Base-by-base conservation (phyloP, 1,140 invertebrate species). In the Cephus cinctus region DNA sequence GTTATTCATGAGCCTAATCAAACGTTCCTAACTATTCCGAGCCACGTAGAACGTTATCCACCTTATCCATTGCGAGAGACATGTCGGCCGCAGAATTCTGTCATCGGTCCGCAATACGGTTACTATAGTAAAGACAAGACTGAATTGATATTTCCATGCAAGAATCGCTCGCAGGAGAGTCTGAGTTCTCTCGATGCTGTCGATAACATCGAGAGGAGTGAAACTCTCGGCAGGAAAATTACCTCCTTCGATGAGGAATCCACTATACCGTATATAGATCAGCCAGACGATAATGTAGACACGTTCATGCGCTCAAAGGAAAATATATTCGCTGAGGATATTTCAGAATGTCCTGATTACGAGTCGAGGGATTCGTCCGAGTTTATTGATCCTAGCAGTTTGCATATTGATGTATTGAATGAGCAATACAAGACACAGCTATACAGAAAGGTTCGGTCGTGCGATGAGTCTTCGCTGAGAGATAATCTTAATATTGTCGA, bases 211-310 rank as follows among this genome's bases (percentile, higher is more conserved):
- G 6, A n/a, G 2, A 36, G 19, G 15, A 16, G 4, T 36, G 44
- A 52, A n/a, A 25, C 15, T 1, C 19, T 61, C 5, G 47, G 56
- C 0, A 50, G 56, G 8, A 55, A 8, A 32, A 56, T 11, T 46
- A 52, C 20, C 52, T 46, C n/a, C 38, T 56, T 46, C 42, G 56
- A 47, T 8, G 52, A 51, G 27, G 62, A 62, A 14, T 12, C 47
- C 47, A 6, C 60, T 3, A 69, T 71, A 52, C 67, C 69, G 1
- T 74, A 59, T 11, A 71, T 74, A 30, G 71, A 58, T 45, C 49
- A 51, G 12, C 11, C 41, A 18, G 50, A 52, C 30, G 50, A 52
- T 19, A 34, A 18, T 18, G 14, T 36, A 15, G 34, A 36, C 14
- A 4, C 19, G 14, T 36, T 18, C 11, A 6, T 12, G 14, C 34